Evolutionary conservation across 2,888 invertebrate genomes (phyloP), one percentile per base, ranked within the genome.

Genomic region (Rhynchonema sp.): DNA sequence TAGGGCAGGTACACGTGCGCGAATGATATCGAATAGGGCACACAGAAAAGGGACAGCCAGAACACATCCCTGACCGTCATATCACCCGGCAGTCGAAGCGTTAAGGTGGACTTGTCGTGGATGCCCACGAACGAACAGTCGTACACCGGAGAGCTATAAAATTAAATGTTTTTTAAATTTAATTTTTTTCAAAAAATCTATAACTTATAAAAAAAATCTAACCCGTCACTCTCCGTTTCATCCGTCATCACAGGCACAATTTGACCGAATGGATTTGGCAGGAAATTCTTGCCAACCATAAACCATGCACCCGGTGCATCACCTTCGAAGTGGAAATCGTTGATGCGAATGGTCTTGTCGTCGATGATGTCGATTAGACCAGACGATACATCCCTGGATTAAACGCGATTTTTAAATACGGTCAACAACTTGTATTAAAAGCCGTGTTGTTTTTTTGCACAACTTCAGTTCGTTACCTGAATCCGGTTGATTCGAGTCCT

Each of bases 281-380:
- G 60, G 22, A 72, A 63, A 30, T 68, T 69, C 56, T 66, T 68
- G 38, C 72, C 72, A 25, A 69, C 66, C 70, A 72, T 68, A 49
- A 72, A 70, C 72, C 72, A 72, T 6, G 68, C 64, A 0, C 70
- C 66, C 23, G 67, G 63, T n/a, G 68, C 71, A 26, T 68, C 65
- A 2, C 68, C 65, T 56, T 64, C 61, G 54, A 72, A 64, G 0
- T 63, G 62, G 56, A 72, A 70, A 30, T 71, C 66, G 17, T 62
- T 60, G 49, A 72, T 64, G 62, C 64, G 61, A 26, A 72, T 70
- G 17, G 72, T 72, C 57, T 72, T 72, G 30, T 65, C 66, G 63
- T 72, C 69, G 27, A 67, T 58, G 17, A 71, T 62, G 66, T 71
- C 60, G 38, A 62, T 57, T 1, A 26, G n/a, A 20, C 58, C 61